Conservation (phyloP, 2,888 invertebrate species). For the Diplazon laetatorius region DNA sequence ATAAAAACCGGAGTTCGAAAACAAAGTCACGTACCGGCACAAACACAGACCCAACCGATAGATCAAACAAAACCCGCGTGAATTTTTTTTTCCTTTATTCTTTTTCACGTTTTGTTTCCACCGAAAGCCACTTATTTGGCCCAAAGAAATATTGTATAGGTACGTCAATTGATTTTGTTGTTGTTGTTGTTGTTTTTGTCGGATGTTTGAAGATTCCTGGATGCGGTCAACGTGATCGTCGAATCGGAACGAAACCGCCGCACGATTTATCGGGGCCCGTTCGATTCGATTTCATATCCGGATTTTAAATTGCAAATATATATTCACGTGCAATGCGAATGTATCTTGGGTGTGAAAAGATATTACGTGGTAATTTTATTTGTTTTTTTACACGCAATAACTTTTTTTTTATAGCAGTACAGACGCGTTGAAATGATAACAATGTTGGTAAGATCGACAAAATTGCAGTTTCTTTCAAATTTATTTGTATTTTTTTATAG, state of each 20-base stretch:
- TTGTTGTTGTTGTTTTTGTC: neutral
- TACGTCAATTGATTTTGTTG: neutral
- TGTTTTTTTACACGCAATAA: neutral
- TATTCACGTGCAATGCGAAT: neutral
- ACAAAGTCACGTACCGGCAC: conserved; percentile 34
- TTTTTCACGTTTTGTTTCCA: neutral
- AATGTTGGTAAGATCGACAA: neutral
- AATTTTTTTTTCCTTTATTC: too few relatives aligned
- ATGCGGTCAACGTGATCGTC: conserved; percentile 8
- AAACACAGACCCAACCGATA: conserved; percentile 2
- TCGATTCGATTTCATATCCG: neutral
- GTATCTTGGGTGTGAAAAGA: neutral
- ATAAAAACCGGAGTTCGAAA: conserved; percentile 9
- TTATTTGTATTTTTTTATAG: neutral
- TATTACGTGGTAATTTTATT: neutral
- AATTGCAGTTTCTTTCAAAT: neutral
- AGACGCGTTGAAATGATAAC: neutral
- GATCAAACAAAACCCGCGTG: conserved; percentile 45
- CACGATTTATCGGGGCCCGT: neutral
- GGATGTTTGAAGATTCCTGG: conserved; percentile 4
- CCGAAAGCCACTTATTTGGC: neutral
- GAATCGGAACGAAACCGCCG: conserved; percentile 4
- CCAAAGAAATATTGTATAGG: conserved; percentile 20
- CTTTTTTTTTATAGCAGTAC: neutral
- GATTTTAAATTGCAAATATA: neutral